These are phyloP conservation scores for Ips nitidus DNA, from an alignment of 1,140 invertebrate genomes.

Conservation along the genomic window DNA sequence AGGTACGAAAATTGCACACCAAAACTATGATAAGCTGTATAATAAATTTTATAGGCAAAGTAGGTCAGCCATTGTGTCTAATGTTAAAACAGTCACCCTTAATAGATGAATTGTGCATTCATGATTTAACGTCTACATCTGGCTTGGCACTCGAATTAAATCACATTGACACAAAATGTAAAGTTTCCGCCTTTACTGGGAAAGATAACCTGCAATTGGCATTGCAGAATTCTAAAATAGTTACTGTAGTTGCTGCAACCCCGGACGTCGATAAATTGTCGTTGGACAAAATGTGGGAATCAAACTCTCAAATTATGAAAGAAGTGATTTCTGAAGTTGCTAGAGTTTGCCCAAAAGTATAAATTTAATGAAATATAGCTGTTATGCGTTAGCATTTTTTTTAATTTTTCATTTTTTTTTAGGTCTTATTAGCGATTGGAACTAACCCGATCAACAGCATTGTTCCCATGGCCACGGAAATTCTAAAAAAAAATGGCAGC, in stretches of 20 bases:
- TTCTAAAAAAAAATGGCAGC: slow-evolving; percentile 59
- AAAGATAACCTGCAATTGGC: slow-evolving; percentile 50
- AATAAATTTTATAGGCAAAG: slow-evolving; percentile 36
- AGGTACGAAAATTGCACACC: slow-evolving; percentile 22
- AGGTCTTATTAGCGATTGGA: slow-evolving; percentile 61
- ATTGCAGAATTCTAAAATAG: slow-evolving; percentile 57
- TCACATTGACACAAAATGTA: slow-evolving; percentile 63
- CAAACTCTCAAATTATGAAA: slow-evolving; percentile 54
- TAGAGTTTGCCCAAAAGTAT: slow-evolving; percentile 56
- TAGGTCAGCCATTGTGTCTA: slow-evolving; percentile 57
- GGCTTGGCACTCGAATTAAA: slow-evolving; percentile 61
- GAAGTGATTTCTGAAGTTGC: slow-evolving; percentile 55
- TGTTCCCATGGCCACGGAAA: slow-evolving; percentile 60
- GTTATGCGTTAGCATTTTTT: neutral
- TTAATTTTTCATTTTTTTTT: slow-evolving; percentile 12
- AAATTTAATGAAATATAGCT: slow-evolving; percentile 7
- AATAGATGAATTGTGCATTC: slow-evolving; percentile 63
- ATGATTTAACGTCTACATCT: slow-evolving; percentile 55
- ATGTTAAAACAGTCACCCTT: slow-evolving; percentile 62
- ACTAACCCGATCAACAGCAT: slow-evolving; percentile 62
- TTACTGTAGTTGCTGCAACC: slow-evolving; percentile 55
- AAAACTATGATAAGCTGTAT: neutral
- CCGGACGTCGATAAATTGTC: slow-evolving; percentile 22
- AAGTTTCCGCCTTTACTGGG: slow-evolving; percentile 61
- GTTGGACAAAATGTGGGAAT: slow-evolving; percentile 52